Conservation (phyloP, 1,140 invertebrate species). For the Ips typographus region DNA sequence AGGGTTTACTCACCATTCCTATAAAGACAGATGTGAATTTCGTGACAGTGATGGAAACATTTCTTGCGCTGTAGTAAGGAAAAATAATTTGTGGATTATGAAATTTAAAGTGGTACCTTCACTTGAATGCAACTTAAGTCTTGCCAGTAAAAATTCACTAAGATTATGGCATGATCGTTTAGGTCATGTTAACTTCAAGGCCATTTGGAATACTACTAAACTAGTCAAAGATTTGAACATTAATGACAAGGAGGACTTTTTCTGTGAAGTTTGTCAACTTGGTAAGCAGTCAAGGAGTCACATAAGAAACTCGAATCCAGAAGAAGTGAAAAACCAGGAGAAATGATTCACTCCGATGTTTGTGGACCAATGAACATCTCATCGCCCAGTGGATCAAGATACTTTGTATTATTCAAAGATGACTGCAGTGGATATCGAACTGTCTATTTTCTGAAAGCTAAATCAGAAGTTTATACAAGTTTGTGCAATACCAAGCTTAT, state of each 20-base stretch:
- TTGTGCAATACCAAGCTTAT: slow-evolving; percentile 7
- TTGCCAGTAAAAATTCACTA: slow-evolving; percentile 22
- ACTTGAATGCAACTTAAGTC: slow-evolving; percentile 10
- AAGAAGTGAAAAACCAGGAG: slow-evolving; percentile 34
- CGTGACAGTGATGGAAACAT: slow-evolving; percentile 22
- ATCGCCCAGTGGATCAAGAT: slow-evolving; percentile 51
- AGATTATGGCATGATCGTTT: slow-evolving; percentile 50
- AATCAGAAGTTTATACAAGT: slow-evolving; percentile 46
- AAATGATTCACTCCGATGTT: slow-evolving; percentile 51
- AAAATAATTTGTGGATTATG: slow-evolving; percentile 33
- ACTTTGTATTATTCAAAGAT: slow-evolving; percentile 55
- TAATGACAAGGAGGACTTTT: slow-evolving; percentile 10
- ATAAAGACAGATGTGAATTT: slow-evolving; percentile 29
- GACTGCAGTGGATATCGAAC: slow-evolving; percentile 47
- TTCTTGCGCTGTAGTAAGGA: slow-evolving; percentile 17
- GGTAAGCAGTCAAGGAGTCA: slow-evolving; percentile 42
- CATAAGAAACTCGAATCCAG: slow-evolving; percentile 31
- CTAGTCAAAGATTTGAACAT: slow-evolving; percentile 6
- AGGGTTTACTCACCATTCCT: slow-evolving; percentile 19
- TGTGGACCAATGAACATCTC: slow-evolving; percentile 48
- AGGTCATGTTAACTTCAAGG: slow-evolving; percentile 50
- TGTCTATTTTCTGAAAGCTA: slow-evolving; percentile 53
- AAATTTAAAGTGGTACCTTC: slow-evolving; percentile 13
- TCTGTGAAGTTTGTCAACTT: slow-evolving; percentile 50
- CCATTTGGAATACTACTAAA: slow-evolving; percentile 5